Evolutionary conservation across 2,797 vertebrate genomes (phyloP), one percentile per base, ranked within the genome.

Genomic region (Jordanella pulchra): DNA sequence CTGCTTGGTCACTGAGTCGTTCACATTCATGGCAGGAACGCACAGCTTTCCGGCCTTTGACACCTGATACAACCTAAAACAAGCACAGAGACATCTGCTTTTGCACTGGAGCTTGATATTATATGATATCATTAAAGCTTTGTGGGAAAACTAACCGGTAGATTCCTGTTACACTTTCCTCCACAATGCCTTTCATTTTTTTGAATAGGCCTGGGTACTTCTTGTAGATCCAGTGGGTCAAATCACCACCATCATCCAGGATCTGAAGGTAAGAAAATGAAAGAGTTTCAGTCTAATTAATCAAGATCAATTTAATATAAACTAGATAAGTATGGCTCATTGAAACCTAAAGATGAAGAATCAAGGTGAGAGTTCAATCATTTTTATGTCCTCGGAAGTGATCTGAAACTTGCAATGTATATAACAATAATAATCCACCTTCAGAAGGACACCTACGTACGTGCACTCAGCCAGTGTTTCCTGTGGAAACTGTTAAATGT

Each of bases 211-310:
- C 95, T 3, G 96, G 96, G 39, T 97, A 96, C 76, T 97, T 98
- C 90, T 97, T 97, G 76, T 96, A 97, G 83, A 99, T 96, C 96
- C 96, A 97, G 80, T 98, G 95, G 42, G 97, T 99, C 80, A 99
- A 91, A 84, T 99, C 97, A 0, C 97, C 97, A n/a, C 97, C 97
- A 0, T 98, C 97, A 75, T 99, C 97, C 80, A 99, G 90, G 85
- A 99, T 97, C 97, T 99, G 88, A 45, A 3, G 21, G 25, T n/a
- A 69, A 17, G 14, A 44, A 27, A 23, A 21, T 44, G 42, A 9
- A 64, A 64, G 14, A 44, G n/a, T 12, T 15, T 61, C 32, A 61
- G 32, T 32, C 32, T 61, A 30, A 61, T 13, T 35, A n/a, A n/a
- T 61, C 1, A 61, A 61, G 32, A n/a, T 21, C 18, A n/a, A 11